Evolutionary conservation across 2,888 invertebrate species (phyloP).

Genomic region (Caenorhabditis drosophilae): DNA sequence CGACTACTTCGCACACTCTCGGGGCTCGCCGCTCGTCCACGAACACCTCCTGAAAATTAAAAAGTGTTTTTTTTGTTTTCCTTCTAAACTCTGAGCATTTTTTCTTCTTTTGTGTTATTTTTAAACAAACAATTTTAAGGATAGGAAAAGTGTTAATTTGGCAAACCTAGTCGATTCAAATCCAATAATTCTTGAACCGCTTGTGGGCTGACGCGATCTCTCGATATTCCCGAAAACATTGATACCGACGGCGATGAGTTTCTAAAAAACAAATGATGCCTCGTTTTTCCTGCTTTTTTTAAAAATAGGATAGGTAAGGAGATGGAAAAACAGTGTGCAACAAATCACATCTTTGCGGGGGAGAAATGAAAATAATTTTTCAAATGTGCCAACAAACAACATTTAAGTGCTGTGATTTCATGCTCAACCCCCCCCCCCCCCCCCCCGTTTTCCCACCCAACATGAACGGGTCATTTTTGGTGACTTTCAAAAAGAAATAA

Average conservation of each 20-base stretch:
- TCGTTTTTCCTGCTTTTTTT: no score
- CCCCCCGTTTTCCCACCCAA: no score
- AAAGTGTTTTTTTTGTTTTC: no score
- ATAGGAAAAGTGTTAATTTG: not conserved
- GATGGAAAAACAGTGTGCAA: no score
- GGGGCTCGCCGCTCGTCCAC: slow-evolving; percentile 63
- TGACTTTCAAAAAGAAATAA: slow-evolving; percentile 60
- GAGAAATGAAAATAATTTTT: no score
- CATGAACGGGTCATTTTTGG: no score
- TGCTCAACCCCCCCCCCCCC: no score
- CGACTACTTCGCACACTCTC: slow-evolving; percentile 64
- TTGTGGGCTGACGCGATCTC: slow-evolving; percentile 66
- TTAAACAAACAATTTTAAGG: not conserved
- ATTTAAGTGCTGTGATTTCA: no score
- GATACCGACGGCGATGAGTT: slow-evolving; percentile 68
- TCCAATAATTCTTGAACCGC: slow-evolving; percentile 67
- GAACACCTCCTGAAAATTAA: slow-evolving; percentile 34
- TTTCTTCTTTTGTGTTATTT: not conserved
- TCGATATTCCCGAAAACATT: slow-evolving; percentile 60
- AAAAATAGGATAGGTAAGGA: no score
- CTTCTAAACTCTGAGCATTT: no score
- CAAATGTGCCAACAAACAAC: no score
- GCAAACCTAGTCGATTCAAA: slow-evolving; percentile 51
- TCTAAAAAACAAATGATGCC: slow-evolving; percentile 59
- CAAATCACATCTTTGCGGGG: no score